A percentile compares a stretch with the other conserved stretches of the same genome.
Evolutionary conservation across 2,113 vertebrate species (phyloP).

Genomic region (Gymnorhina tibicen): DNA sequence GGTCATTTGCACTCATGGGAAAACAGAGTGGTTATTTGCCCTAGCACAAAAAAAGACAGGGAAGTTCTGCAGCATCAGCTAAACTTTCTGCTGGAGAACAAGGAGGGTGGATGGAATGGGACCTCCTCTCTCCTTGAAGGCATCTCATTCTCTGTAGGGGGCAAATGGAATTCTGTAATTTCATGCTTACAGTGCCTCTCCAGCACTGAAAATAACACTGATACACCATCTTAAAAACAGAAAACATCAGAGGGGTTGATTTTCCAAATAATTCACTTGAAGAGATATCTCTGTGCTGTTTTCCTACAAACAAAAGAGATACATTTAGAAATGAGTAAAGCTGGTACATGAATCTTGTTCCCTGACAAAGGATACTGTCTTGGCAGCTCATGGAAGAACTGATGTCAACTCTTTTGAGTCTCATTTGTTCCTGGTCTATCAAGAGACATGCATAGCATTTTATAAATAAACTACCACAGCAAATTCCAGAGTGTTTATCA

Average conservation of each 20-base stretch:
- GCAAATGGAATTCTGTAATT: neutral
- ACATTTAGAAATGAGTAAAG: neutral
- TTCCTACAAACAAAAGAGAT: neutral
- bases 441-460: neutral
- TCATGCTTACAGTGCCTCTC: neutral
- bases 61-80: slow-evolving; percentile 5
- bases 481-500: neutral
- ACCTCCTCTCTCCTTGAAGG: neutral
- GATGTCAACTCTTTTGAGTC: neutral
- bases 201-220: neutral
- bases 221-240: neutral
- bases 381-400: neutral
- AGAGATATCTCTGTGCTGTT: neutral
- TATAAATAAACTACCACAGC: neutral
- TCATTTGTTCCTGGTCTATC: neutral
- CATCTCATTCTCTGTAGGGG: neutral
- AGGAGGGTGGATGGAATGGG: neutral
- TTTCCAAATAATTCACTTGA: neutral
- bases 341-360: neutral
- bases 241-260: neutral
- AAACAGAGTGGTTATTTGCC: neutral
- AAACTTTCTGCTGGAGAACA: neutral
- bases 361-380: neutral
- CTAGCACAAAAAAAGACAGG: neutral
- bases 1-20: neutral